Evolutionary conservation across 2,888 invertebrate species (phyloP).

Genomic region (Epirrhoe alternata): DNA sequence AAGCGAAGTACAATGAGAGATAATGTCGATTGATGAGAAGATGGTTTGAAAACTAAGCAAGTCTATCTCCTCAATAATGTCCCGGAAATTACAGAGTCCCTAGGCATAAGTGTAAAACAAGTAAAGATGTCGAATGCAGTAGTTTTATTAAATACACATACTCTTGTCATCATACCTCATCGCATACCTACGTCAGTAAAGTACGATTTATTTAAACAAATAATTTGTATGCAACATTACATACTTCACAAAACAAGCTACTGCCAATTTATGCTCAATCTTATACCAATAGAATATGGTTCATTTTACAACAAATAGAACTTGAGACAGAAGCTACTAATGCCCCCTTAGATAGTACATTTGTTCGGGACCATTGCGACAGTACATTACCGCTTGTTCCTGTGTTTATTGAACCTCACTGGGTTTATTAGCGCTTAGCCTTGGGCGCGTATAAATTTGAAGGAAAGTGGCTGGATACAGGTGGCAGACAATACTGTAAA

Average conservation of each 20-base stretch:
- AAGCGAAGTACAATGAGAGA: too few species aligned
- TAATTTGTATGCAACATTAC: too few species aligned
- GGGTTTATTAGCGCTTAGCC: slow-evolving; percentile 32
- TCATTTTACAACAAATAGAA: background rate
- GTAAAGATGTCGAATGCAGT: too few species aligned
- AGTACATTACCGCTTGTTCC: slow-evolving; percentile 41
- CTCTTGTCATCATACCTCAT: too few species aligned
- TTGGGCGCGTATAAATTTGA: slow-evolving; percentile 26
- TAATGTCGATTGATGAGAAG: too few species aligned
- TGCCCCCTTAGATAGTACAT: slow-evolving; percentile 50
- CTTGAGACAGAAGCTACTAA: slow-evolving; percentile 41
- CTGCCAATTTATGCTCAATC: background rate
- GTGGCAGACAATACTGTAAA: slow-evolving; percentile 8
- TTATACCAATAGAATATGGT: background rate
- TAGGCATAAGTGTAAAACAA: too few species aligned
- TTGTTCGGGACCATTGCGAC: slow-evolving; percentile 51
- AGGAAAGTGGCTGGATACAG: slow-evolving; percentile 16
- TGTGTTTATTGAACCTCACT: slow-evolving; percentile 33
- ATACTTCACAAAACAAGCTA: background rate
- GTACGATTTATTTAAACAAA: too few species aligned
- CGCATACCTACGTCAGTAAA: too few species aligned
- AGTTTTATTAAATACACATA: too few species aligned
- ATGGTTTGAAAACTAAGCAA: too few species aligned
- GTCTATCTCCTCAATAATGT: too few species aligned
- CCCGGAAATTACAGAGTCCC: too few species aligned